Conservation (phyloP, 2,797 vertebrate species). For the Sebastes minor region DNA sequence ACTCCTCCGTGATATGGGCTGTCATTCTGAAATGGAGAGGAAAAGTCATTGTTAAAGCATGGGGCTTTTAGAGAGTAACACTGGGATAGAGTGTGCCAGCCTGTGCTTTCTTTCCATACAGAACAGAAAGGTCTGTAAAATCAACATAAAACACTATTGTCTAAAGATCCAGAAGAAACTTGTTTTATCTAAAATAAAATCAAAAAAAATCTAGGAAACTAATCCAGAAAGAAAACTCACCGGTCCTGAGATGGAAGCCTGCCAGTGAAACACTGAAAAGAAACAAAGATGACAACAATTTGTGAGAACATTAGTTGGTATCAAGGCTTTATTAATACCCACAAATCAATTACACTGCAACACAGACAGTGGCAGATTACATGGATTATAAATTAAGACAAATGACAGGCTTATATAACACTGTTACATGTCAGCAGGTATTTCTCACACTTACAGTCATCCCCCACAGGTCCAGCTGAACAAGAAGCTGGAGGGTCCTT, state of each 20-base stretch:
- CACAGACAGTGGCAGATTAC: not conserved
- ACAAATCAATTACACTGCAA: not conserved
- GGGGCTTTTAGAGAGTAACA: slow-evolving; percentile 28
- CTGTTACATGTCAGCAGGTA: not conserved
- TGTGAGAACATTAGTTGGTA: not conserved
- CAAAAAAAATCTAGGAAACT: slow-evolving; percentile 30
- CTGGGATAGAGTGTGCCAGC: slow-evolving; percentile 49
- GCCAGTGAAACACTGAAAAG: slow-evolving; percentile 82
- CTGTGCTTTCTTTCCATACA: slow-evolving; percentile 41
- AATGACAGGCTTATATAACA: not conserved
- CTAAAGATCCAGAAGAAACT: slow-evolving; percentile 69
- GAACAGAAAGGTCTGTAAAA: slow-evolving; percentile 55
- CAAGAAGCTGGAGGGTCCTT: slow-evolving; percentile 82
- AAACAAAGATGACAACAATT: slow-evolving; percentile 32
- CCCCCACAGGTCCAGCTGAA: slow-evolving; percentile 82
- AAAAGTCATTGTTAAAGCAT: not conserved
- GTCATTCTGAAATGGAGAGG: slow-evolving; percentile 79
- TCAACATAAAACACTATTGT: slow-evolving; percentile 76
- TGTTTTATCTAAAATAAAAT: slow-evolving; percentile 9
- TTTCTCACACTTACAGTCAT: slow-evolving; percentile 75
- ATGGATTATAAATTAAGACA: not conserved
- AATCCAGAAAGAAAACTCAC: slow-evolving; percentile 75
- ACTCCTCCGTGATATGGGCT: slow-evolving; percentile 88
- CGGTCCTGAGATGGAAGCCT: slow-evolving; percentile 84
- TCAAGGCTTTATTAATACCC: not conserved